phyloP scores from a whole-genome alignment of 1,140 invertebrate species.

The Listronotus oregonensis region DNA sequence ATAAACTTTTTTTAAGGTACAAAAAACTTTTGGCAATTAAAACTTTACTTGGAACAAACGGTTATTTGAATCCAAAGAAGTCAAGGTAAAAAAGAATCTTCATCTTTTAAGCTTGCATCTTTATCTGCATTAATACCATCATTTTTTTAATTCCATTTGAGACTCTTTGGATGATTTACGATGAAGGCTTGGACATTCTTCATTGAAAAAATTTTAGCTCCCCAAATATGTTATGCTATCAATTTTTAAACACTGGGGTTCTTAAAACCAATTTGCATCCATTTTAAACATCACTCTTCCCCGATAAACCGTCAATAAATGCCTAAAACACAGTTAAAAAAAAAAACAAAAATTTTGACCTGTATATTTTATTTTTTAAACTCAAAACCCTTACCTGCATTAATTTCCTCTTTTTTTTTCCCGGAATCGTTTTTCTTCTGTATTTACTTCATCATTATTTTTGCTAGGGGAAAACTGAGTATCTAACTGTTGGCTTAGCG shows the following conservation, averaged over 20 bases:
- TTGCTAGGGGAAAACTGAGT: neutral
- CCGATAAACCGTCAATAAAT: too few species aligned
- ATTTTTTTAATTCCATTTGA: neutral
- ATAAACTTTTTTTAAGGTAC: constrained; percentile 34
- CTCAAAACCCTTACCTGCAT: too few species aligned
- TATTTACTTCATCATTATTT: constrained; percentile 5
- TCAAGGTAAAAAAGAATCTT: neutral
- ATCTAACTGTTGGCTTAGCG: neutral
- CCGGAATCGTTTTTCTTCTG: neutral
- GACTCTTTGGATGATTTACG: too few species aligned
- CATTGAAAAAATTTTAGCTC: constrained; percentile 6
- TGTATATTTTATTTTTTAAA: too few species aligned
- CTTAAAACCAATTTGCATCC: neutral
- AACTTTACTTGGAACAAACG: constrained; percentile 4
- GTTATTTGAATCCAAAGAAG: constrained; percentile 15
- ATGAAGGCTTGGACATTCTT: neutral
- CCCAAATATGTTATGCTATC: constrained; percentile 18
- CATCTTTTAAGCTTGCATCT: too few species aligned
- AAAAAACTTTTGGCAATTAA: constrained; percentile 2
- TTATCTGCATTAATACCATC: neutral
- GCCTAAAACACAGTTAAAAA: too few species aligned
- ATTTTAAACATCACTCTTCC: neutral
- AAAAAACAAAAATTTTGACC: too few species aligned
- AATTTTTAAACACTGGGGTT: constrained; percentile 10
- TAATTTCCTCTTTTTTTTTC: too few species aligned